Percentiles rank a stretch among this genome's conserved stretches.
These are phyloP conservation scores for Lagria hirta DNA, from an alignment of 2,888 invertebrate species.

Conservation along the genomic window DNA sequence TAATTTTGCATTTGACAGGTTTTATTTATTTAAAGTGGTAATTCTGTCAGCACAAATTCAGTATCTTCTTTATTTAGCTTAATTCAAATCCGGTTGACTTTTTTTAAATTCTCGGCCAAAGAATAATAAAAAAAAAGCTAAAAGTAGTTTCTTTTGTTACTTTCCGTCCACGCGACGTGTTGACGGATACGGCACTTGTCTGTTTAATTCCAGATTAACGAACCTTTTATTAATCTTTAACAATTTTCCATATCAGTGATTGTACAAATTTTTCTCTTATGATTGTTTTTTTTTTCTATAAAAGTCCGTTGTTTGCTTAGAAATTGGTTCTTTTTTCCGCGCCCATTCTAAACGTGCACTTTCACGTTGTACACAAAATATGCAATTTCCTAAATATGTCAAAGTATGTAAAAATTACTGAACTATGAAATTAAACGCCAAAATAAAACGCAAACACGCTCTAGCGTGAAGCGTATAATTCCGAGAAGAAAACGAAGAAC, in stretches of 20 bases:
- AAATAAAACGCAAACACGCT: conserved; percentile 16
- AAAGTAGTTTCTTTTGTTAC: no score
- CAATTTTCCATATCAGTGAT: conserved; percentile 18
- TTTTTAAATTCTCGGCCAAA: no score
- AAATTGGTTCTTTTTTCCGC: conserved; percentile 16
- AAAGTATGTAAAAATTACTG: conserved; percentile 28
- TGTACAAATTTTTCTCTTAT: conserved; percentile 9
- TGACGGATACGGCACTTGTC: no score
- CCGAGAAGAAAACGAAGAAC: conserved; percentile 19
- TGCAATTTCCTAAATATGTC: conserved; percentile 28
- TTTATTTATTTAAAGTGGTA: no score
- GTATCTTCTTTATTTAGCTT: no score
- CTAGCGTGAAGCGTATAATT: conserved; percentile 26
- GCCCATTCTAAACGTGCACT: conserved; percentile 19
- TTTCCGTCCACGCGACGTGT: no score
- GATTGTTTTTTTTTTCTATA: conserved; percentile 7
- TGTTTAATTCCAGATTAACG: conserved; percentile 5
- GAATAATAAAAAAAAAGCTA: no score
- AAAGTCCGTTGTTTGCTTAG: conserved; percentile 6
- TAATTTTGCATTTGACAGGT: no score
- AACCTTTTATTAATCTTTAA: conserved; percentile 17
- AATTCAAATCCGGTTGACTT: no score
- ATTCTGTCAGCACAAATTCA: no score
- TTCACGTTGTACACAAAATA: conserved; percentile 23
- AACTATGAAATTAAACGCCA: conserved; percentile 25